Base-by-base conservation (phyloP, 2,888 invertebrate species). In the Orchesella flavescens region DNA sequence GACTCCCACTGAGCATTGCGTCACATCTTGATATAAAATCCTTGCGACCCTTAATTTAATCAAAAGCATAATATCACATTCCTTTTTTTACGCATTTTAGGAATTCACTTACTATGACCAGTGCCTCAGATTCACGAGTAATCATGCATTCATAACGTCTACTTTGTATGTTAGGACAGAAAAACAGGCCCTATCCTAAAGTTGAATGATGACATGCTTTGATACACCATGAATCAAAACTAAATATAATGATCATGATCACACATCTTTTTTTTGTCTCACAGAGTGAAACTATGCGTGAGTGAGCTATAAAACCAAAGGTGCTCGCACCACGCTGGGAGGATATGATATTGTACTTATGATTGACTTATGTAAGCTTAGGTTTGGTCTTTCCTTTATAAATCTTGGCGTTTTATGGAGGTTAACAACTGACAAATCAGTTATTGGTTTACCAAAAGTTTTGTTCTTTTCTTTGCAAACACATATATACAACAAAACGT, bases 401-500 rank as follows among this genome's bases (percentile, higher is more conserved):
- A 74, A 63, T 74, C 59, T 34, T 34, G 34, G 34, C 3, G 49
- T 65, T 74, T 65, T 63, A 65, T 24, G 63, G 63, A 74, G 74
- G 74, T 65, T 65, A 74, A 23, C 19, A 17, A 10, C 55, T 71
- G 71, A 53, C 71, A 71, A 57, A 34, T 21, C 9, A 46, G 17
- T 68, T 46, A 46, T 12, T 44, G 68, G 46, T 59, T 61, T n/a
- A 23, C 46, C 61, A 23, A n/a, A 57, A 19, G 19, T 17, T 55
- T 55, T 57, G n/a, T 57, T 10, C 1, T 10, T 19, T 57, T 19
- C 5, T 19, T 4, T n/a, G 55, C 55, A 4, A 17, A 10, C 57
- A n/a, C 10, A 15, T 17, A 57, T 17, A 15, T 17, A 57, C 4
- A 19, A 57, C 3, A 15, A 1, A 4, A 10, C n/a, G 34, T n/a